A percentile compares a stretch with the other conserved stretches of the same genome.
phyloP scores from a whole-genome alignment of 2,888 invertebrate genomes.

The Tenthredo livida region DNA sequence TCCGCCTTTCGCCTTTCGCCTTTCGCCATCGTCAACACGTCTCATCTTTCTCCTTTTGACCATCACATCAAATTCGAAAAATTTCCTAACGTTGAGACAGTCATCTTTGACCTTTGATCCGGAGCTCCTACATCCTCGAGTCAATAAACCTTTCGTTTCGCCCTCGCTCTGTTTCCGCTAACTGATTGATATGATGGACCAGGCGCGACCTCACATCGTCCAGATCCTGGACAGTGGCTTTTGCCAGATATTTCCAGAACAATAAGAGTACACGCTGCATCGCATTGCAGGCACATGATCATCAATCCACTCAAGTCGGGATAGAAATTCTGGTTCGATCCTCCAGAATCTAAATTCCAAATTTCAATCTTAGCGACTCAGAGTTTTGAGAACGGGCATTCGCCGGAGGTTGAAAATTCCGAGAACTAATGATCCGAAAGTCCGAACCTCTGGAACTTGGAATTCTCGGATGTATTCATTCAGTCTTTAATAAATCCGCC shows the following conservation, averaged over 20 bases:
- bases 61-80: neutral
- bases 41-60: neutral
- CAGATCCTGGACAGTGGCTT: neutral
- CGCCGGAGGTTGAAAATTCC: too few relatives aligned
- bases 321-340: too few relatives aligned
- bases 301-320: too few relatives aligned
- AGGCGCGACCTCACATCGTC: neutral
- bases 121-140: neutral
- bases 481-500: too few relatives aligned
- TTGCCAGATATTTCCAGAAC: too few relatives aligned
- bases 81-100: neutral
- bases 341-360: too few relatives aligned
- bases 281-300: neutral
- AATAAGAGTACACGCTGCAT: neutral
- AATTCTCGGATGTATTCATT: too few relatives aligned
- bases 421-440: too few relatives aligned
- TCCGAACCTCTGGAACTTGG: too few relatives aligned
- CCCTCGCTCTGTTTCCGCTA: neutral
- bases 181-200: neutral
- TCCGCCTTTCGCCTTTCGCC: neutral
- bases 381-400: too few relatives aligned
- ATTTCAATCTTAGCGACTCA: too few relatives aligned
- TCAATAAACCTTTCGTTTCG: neutral
- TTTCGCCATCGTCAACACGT: neutral
- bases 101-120: slow-evolving; percentile 18